Percentiles rank a stretch among this genome's conserved stretches.
Conservation (phyloP, 2,113 vertebrate genomes). For the Pao palembangensis region DNA sequence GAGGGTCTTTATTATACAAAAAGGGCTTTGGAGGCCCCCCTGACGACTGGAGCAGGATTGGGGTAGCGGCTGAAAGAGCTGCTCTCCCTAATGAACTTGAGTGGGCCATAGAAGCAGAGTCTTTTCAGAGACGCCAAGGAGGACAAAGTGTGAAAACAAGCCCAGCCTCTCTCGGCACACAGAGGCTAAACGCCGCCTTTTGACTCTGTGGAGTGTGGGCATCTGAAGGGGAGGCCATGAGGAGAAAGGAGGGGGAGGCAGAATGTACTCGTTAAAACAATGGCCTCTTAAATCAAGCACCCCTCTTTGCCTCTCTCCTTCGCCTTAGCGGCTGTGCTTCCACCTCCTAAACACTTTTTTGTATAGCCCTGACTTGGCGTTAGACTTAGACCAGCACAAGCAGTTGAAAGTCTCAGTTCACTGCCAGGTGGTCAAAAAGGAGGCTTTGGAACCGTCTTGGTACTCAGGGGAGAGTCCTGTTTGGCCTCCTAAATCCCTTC, state of each 20-base stretch:
- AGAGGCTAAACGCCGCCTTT: constrained; percentile 75
- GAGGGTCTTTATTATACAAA: constrained; percentile 77
- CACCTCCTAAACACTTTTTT: constrained; percentile 37
- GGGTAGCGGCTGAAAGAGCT: constrained; percentile 68
- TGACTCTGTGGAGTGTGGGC: constrained; percentile 73
- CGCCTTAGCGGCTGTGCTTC: constrained; percentile 48
- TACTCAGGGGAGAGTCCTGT: constrained; percentile 55
- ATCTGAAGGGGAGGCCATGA: constrained; percentile 63
- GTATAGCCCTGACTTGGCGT: constrained; percentile 57
- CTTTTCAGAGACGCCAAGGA: constrained; percentile 69
- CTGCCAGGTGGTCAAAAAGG: constrained; percentile 56
- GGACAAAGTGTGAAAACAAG: constrained; percentile 79
- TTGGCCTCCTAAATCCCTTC: constrained; percentile 58
- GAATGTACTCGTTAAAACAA: constrained; percentile 73
- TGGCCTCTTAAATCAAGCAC: constrained; percentile 69
- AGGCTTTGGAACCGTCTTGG: constrained; percentile 60
- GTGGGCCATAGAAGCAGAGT: constrained; percentile 68
- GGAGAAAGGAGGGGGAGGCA: constrained; percentile 65
- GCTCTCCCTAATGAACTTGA: constrained; percentile 79
- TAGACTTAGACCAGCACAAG: constrained; percentile 63
- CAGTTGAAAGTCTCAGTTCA: constrained; percentile 55
- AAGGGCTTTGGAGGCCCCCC: constrained; percentile 68
- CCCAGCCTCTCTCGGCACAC: constrained; percentile 66
- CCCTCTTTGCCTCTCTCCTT: constrained; percentile 53
- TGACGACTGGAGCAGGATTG: constrained; percentile 68